Conservation (phyloP, 2,113 vertebrate species). For the Semicossyphus pulcher region DNA sequence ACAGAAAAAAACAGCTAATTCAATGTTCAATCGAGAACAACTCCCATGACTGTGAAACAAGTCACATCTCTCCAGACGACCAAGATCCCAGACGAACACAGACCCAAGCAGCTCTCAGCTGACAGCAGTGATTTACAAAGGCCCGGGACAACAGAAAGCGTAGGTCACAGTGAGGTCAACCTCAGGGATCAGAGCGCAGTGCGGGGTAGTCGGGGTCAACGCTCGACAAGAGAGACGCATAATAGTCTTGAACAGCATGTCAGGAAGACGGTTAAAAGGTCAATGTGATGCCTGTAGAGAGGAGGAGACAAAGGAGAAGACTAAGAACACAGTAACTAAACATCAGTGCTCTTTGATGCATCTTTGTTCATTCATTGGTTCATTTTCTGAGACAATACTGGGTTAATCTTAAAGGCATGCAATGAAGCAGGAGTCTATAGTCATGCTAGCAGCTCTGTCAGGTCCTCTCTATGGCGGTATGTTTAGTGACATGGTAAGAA, state of each 20-base stretch:
- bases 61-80: too few species aligned
- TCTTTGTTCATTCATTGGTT: neutral
- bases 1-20: too few species aligned
- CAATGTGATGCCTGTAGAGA: conserved; percentile 19
- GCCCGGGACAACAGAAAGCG: conserved; percentile 1
- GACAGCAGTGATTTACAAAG: conserved; percentile 9
- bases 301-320: neutral
- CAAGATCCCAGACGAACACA: neutral
- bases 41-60: too few species aligned
- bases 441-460: too few species aligned
- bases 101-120: neutral
- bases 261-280: conserved; percentile 45
- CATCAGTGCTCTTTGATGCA: neutral
- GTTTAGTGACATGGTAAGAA: too few species aligned
- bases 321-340: neutral
- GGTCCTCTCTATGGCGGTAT: too few species aligned
- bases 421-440: too few species aligned
- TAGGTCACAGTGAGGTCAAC: conserved; percentile 37
- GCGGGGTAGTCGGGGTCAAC: conserved; percentile 11
- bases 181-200: conserved; percentile 38
- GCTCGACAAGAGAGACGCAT: conserved; percentile 7
- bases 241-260: conserved; percentile 10
- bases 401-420: too few species aligned
- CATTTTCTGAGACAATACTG: too few species aligned
- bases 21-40: too few species aligned